A percentile compares a stretch with the other conserved stretches of the same genome.
Evolutionary conservation across 2,113 vertebrate genomes (phyloP).

Genomic region (Noturus placidus): DNA sequence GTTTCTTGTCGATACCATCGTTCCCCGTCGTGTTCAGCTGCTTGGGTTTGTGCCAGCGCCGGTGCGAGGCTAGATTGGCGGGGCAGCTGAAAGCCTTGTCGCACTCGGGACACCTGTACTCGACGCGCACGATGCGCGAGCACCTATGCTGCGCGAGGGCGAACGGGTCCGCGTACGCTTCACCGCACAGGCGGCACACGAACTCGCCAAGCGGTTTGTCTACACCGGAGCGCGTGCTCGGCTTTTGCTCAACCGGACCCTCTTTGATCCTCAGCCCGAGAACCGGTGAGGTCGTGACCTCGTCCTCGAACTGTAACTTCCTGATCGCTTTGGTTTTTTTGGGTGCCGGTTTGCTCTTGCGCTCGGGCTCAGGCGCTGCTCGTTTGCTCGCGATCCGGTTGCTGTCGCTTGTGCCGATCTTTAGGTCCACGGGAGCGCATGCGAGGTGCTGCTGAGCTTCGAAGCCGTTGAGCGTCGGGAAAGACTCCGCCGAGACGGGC

Average conservation of each 20-base stretch:
- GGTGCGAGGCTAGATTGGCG: slow-evolving; percentile 91
- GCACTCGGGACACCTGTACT: slow-evolving; percentile 93
- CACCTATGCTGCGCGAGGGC: slow-evolving; percentile 91
- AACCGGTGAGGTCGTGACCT: slow-evolving; percentile 92
- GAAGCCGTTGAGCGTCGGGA: slow-evolving; percentile 72
- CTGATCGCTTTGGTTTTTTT: slow-evolving; percentile 87
- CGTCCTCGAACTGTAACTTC: slow-evolving; percentile 87
- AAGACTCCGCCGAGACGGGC: slow-evolving; percentile 83
- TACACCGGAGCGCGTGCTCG: slow-evolving; percentile 52
- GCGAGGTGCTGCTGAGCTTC: slow-evolving; percentile 63
- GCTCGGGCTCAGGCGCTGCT: slow-evolving; percentile 63
- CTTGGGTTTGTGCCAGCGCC: slow-evolving; percentile 93
- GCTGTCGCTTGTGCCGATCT: slow-evolving; percentile 71
- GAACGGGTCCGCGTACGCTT: slow-evolving; percentile 86
- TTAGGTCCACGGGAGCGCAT: slow-evolving; percentile 70
- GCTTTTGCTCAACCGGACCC: slow-evolving; percentile 77
- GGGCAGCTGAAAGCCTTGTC: slow-evolving; percentile 93
- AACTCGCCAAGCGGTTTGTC: slow-evolving; percentile 81
- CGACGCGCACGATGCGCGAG: slow-evolving; percentile 90
- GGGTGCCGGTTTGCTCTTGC: slow-evolving; percentile 67
- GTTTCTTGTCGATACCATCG: slow-evolving; percentile 59
- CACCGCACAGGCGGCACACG: slow-evolving; percentile 91
- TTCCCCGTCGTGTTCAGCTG: slow-evolving; percentile 56
- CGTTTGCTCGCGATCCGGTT: slow-evolving; percentile 68
- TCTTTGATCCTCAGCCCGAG: slow-evolving; percentile 90